Evolutionary conservation across 2,113 vertebrate species (phyloP), one percentile per base, ranked within the genome.

Genomic region (Pontoporia blainvillei): DNA sequence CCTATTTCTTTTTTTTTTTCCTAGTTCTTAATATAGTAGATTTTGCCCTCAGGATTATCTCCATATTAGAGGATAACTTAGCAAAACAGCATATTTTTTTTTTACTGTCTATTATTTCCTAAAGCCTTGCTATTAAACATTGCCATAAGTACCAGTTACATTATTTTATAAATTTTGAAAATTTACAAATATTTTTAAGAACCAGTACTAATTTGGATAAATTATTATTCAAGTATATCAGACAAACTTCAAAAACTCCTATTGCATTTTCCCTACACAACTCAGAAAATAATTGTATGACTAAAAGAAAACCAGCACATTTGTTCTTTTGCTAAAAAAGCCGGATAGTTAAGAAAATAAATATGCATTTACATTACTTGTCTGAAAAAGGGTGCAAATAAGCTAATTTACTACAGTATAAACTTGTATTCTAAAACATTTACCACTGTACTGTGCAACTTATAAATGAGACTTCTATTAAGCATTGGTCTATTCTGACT

Each of bases 91-190:
- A 64, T 21, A 15, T 75, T 34, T 89, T 86, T 89, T 86, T 71
- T 9, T 13, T 29, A 73, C 1, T 13, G 9, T 41, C 18, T 83
- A 41, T 62, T 82, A 14, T 66, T 91, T 79, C 59, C 11, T 75
- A 81, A 86, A 94, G 3, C 4, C 2, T 78, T 44, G 14, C 17
- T 72, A 1, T 75, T 73, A 90, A 94, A 14, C 0, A 59, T 90
- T 81, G 8, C 18, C 7, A 0, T 71, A 69, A 73, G 0, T 21
- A 71, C 29, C 8, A 25, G 1, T 79, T 84, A 49, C 8, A 52
- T 61, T 71, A 86, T 57, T 90, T 90, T 92, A 78, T 44, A 88
- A 57, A 36, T 73, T 89, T 73, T 84, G 79, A 13, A 89, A 92
- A 8, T 75, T 57, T 83, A 52, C 4, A 72, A 67, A 39, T 20